Evolutionary conservation across 2,113 vertebrate genomes (phyloP).

Genomic region (Cyphomyrus discorhynchus): DNA sequence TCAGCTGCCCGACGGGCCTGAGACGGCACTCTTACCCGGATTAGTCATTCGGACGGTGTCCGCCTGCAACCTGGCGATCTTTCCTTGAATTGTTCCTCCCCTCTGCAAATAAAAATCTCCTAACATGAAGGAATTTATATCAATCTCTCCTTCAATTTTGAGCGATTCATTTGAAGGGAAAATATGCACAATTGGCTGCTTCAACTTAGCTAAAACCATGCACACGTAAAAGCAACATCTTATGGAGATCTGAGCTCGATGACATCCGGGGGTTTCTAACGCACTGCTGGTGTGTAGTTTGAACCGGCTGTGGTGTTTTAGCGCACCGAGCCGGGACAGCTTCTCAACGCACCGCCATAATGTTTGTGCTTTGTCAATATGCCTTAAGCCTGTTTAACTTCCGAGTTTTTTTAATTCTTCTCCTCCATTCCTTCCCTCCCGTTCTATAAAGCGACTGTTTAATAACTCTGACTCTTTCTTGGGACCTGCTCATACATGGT

Average conservation of each 20-base stretch:
- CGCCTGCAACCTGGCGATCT: not conserved
- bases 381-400: conserved; percentile 9
- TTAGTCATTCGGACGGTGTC: conserved; percentile 11
- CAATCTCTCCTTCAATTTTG: not conserved
- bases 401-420: conserved; percentile 15
- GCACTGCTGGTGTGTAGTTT: conserved; percentile 13
- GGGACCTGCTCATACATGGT: conserved; percentile 23
- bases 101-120: not conserved
- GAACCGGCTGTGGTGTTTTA: conserved; percentile 34
- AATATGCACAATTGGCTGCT: not conserved
- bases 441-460: conserved; percentile 35
- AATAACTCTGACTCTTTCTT: conserved; percentile 17
- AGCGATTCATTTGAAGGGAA: not conserved
- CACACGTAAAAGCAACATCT: not conserved
- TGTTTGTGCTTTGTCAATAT: conserved; percentile 7
- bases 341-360: not conserved
- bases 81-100: not conserved
- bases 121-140: not conserved
- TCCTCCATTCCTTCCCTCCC: conserved; percentile 27
- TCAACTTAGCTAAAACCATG: not conserved
- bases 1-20: not conserved
- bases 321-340: conserved; percentile 20
- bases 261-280: conserved; percentile 31
- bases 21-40: not conserved
- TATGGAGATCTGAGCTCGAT: conserved; percentile 26